Conservation (phyloP, 2,888 invertebrate genomes). For the Apamea monoglypha region DNA sequence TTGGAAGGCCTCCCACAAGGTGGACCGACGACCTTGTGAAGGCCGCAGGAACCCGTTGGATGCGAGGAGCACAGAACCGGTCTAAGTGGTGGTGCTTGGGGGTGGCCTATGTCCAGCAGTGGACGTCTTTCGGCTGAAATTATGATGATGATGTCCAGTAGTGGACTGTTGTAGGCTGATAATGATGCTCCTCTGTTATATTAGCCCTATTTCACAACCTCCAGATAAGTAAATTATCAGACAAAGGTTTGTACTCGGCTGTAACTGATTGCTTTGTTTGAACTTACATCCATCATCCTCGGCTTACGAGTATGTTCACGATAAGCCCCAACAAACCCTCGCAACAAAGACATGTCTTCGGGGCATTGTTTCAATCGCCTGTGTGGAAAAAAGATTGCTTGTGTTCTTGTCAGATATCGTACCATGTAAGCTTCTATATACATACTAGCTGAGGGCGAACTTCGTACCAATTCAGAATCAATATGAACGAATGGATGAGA, state of each 20-base stretch:
- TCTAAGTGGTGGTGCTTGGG: too few relatives aligned
- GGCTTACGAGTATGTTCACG: slow-evolving; percentile 12
- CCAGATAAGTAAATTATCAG: not conserved
- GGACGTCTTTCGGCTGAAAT: too few relatives aligned
- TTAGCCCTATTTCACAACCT: not conserved
- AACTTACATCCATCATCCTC: slow-evolving; percentile 1
- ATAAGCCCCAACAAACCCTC: not conserved
- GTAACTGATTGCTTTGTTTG: not conserved
- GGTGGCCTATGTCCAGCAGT: too few relatives aligned
- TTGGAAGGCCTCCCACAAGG: too few relatives aligned
- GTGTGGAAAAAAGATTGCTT: not conserved
- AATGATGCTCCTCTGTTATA: not conserved
- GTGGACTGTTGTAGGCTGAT: too few relatives aligned
- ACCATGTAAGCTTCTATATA: not conserved
- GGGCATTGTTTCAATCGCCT: slow-evolving; percentile 8
- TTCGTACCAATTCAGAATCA: not conserved
- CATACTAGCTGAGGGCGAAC: not conserved
- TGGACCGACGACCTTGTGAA: too few relatives aligned
- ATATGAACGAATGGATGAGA: not conserved
- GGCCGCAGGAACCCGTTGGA: too few relatives aligned
- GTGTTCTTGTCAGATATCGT: not conserved
- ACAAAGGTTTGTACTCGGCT: not conserved
- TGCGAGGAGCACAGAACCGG: too few relatives aligned
- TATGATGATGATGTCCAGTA: too few relatives aligned
- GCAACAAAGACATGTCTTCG: slow-evolving; percentile 9